These are phyloP conservation scores for Theonella swinhoei DNA, from an alignment of 37 sponge, comb jelly and placozoan genomes.

Conservation along the genomic window DNA sequence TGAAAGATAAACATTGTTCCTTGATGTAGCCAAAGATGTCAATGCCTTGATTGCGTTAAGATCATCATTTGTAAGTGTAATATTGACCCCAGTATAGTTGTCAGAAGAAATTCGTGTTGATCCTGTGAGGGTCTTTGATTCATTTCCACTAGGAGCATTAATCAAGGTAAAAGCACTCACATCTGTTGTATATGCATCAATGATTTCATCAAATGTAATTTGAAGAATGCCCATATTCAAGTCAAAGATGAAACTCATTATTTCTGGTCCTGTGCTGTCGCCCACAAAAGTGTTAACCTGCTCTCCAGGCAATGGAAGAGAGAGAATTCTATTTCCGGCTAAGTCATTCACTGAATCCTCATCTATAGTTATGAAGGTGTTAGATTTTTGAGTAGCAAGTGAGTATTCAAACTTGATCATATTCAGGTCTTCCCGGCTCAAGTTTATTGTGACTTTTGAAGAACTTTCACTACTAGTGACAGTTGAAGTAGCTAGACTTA, in stretches of 20 bases:
- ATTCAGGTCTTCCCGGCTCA: conserved; percentile 59
- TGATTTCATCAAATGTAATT: conserved; percentile 70
- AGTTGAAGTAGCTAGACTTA: conserved; percentile 38
- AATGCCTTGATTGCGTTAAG: conserved; percentile 67
- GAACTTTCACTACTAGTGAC: conserved; percentile 20
- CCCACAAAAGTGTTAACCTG: conserved; percentile 5
- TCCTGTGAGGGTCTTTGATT: conserved; percentile 31
- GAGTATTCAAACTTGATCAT: conserved; percentile 35
- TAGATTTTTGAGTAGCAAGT: conserved; percentile 28
- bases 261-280: conserved; percentile 61
- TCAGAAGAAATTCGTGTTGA: conserved; percentile 8
- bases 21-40: conserved; percentile 35
- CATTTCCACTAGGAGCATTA: conserved; percentile 46
- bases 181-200: conserved; percentile 50
- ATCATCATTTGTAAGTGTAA: conserved; percentile 44
- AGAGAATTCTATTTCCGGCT: conserved; percentile 37
- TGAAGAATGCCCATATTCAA: conserved; percentile 56
- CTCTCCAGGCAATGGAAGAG: conserved; percentile 44
- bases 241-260: conserved; percentile 56
- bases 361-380: conserved; percentile 53
- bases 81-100: conserved; percentile 34
- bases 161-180: conserved; percentile 40
- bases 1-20: conserved; percentile 63
- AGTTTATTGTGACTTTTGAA: conserved; percentile 43
- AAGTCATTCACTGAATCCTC: conserved; percentile 54